These are phyloP conservation scores for Peromyscus melanophrys DNA, from an alignment of 2,797 vertebrate species.

Conservation along the genomic window DNA sequence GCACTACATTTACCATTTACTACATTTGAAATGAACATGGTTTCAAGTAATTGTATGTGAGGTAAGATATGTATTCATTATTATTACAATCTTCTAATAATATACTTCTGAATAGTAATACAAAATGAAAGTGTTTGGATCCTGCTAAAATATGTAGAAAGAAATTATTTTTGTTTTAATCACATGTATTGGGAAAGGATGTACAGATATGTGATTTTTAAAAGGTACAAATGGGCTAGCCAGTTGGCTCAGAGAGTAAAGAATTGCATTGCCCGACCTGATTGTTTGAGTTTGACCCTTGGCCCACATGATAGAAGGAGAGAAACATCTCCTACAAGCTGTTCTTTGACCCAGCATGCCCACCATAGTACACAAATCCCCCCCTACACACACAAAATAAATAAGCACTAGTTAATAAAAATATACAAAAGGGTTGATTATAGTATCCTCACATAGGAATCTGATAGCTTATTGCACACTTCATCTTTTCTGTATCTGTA, in stretches of 20 bases:
- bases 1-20: not conserved
- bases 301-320: not conserved
- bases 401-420: not conserved
- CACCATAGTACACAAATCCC: not conserved
- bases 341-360: not conserved
- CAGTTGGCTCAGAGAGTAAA: not conserved
- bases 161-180: not conserved
- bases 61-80: not conserved
- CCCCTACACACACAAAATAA: not conserved
- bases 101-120: constrained; percentile 30
- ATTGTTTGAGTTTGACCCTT: not conserved
- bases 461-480: not conserved
- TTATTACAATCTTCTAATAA: not conserved
- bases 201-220: not conserved
- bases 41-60: not conserved
- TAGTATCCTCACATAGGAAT: not conserved
- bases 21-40: not conserved
- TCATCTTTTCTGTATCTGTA: not conserved
- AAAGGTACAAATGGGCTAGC: not conserved
- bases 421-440: not conserved
- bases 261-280: too few species aligned
- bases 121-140: not conserved
- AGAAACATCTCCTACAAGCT: not conserved
- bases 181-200: not conserved
- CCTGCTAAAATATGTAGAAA: not conserved